Percentiles rank a stretch among this genome's conserved stretches.
Conservation (phyloP, 1,140 invertebrate species). For the Muscidifurax raptorellus region DNA sequence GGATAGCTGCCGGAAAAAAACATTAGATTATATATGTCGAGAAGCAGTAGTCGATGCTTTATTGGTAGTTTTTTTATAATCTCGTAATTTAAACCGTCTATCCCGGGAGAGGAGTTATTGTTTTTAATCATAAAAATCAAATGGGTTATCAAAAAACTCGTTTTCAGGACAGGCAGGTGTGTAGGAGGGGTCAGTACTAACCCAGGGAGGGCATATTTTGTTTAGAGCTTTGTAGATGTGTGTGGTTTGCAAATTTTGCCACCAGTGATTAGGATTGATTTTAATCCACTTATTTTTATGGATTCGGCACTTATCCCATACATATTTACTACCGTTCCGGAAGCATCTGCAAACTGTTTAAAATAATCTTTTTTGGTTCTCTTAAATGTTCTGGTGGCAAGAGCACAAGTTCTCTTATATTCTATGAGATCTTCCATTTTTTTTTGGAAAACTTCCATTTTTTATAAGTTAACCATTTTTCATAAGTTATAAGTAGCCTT, state of each 20-base stretch:
- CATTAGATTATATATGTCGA: slow-evolving; percentile 19
- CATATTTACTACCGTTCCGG: background rate
- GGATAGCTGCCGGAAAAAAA: background rate
- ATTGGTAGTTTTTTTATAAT: background rate
- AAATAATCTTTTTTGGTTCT: slow-evolving; percentile 24
- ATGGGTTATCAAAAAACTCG: background rate
- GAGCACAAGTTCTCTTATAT: slow-evolving; percentile 7
- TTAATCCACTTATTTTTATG: background rate
- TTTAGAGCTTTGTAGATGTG: too few relatives aligned
- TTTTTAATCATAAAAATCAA: background rate
- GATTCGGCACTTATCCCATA: background rate
- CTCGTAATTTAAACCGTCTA: background rate
- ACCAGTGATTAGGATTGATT: too few relatives aligned
- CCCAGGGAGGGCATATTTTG: background rate
- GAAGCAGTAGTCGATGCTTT: background rate
- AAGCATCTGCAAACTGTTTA: background rate
- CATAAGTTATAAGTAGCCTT: too few relatives aligned
- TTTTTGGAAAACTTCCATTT: background rate
- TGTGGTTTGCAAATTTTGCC: background rate
- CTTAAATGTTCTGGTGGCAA: background rate
- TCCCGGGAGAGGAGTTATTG: background rate
- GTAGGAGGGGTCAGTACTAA: background rate
- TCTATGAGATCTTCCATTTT: slow-evolving; percentile 4
- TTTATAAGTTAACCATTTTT: background rate
- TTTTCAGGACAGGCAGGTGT: background rate